Base-by-base conservation (phyloP, 1,140 invertebrate species). In the Ericerus pela region DNA sequence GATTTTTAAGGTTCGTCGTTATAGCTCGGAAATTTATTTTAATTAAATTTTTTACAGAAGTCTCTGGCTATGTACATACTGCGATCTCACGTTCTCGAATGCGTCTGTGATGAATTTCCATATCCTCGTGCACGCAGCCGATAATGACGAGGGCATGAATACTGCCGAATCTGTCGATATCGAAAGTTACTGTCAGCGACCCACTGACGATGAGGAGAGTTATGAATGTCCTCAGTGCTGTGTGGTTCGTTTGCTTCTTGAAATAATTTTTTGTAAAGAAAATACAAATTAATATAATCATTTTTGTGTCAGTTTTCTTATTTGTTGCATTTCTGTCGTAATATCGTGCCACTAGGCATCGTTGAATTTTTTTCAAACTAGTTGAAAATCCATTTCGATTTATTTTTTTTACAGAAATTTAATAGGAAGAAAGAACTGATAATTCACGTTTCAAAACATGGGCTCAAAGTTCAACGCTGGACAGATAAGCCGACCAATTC, bases 31-130 rank as follows among this genome's bases (percentile, higher is more conserved):
- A 33, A 33, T 33, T 8, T 33, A 33, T 33, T 33, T 20, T 24
- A 56, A 3, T 27, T 33, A 26, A 31, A 11, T 57, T 2, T 51
- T 53, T 1, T 12, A 3, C 55, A 51, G 33, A 30, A 58, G 53
- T 27, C 16, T 75, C 28, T 78, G 74, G 73, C 70, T 72, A 58
- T 80, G 79, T 64, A 68, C 66, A 2, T 68, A 73, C 54, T 80
- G 79, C 64, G 67, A 71, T 55, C 63, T 78, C 41, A 71, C 71
- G 12, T 81, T 81, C 64, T 69, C 71, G 55, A 76, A 75, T 62
- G 60, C 72, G 2, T 69, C 67, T 14, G 59, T 79, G 2, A 67
- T 79, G 0, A 75, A 76, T 62, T 62, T 80, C 11, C 78, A 80
- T 60, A 72, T 70, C 4, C 62, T 77, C 2, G 65, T 70, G 10